Base-by-base conservation (phyloP, 1,140 invertebrate species). In the Calycopis cecrops region DNA sequence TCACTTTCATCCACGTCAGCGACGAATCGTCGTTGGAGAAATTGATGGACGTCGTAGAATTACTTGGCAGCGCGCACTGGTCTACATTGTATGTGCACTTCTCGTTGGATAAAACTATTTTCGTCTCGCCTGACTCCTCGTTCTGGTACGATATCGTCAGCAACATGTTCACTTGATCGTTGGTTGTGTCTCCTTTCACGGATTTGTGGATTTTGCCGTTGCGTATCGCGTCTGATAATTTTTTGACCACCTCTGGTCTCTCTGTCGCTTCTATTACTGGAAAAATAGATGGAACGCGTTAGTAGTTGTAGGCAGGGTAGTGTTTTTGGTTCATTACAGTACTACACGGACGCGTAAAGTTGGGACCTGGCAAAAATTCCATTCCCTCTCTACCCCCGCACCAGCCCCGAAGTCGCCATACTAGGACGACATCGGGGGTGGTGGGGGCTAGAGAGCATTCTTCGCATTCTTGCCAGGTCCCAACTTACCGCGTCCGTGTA, bases 191-290 rank as follows among this genome's bases (percentile, higher is more conserved):
- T 0, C 74, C 3, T 67, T 85, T 79, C 0, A 73, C 61, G 3
- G 78, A 73, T 73, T 87, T 86, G 56, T 71, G 80, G 1, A 79
- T 3, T 66, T 81, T 80, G n/a, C 87, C 87, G 55, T 88, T 88
- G 55, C 79, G 61, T 21, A 85, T 75, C 55, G 79, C 70, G 62
- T 86, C 60, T 59, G 72, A 73, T 34, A 88, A 56, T 35, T 72
- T 35, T 33, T 64, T 65, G 35, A 87, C 84, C 63, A 82, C 62
- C 11, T 87, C 79, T 59, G 55, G 67, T 65, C 55, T 87, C 71
- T 84, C 90, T 65, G 75, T 90, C 67, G 79, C 65, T 87, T 78
- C 90, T 10, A 90, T 84, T 6, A 90, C 89, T 83, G 81, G 61
- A 68, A 91, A 28, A 6, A 28, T 28, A 28, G 21, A 28, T 6